Percentiles rank a stretch among this genome's conserved stretches.
Conservation (phyloP, 1,140 invertebrate genomes). For the Drosophila pachea region DNA sequence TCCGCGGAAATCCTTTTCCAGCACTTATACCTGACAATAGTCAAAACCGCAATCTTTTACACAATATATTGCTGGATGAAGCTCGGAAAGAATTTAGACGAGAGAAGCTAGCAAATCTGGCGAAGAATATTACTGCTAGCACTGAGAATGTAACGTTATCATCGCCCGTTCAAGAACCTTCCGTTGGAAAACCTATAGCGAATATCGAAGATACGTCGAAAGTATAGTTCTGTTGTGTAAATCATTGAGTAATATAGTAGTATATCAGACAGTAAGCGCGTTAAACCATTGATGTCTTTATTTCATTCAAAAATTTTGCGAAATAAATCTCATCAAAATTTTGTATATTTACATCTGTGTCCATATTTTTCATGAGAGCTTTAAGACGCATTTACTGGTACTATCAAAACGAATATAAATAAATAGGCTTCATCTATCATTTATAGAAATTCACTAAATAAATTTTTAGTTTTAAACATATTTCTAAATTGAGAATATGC, state of each 20-base stretch:
- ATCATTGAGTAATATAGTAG: not conserved
- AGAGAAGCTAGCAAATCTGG: conserved; percentile 61
- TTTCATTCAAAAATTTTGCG: too few species aligned
- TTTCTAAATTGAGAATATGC: too few species aligned
- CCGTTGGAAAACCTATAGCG: not conserved
- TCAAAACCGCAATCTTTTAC: conserved; percentile 83
- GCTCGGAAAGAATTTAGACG: conserved; percentile 84
- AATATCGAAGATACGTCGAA: conserved; percentile 4
- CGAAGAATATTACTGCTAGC: conserved; percentile 22
- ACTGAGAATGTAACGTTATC: not conserved
- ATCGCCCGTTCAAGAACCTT: not conserved
- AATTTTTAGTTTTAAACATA: too few species aligned
- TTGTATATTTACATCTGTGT: too few species aligned
- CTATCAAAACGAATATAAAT: too few species aligned
- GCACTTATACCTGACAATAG: conserved; percentile 80
- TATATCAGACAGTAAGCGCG: too few species aligned
- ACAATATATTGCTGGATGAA: conserved; percentile 86
- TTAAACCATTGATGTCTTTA: too few species aligned
- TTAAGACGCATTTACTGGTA: too few species aligned
- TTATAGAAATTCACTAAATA: too few species aligned
- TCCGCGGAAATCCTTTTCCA: conserved; percentile 87
- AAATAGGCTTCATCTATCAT: too few species aligned
- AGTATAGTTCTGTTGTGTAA: conserved; percentile 28
- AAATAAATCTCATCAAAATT: too few species aligned
- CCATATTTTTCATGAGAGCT: too few species aligned